Conservation (phyloP, 2,113 vertebrate genomes). For the Myxocyprinus asiaticus region DNA sequence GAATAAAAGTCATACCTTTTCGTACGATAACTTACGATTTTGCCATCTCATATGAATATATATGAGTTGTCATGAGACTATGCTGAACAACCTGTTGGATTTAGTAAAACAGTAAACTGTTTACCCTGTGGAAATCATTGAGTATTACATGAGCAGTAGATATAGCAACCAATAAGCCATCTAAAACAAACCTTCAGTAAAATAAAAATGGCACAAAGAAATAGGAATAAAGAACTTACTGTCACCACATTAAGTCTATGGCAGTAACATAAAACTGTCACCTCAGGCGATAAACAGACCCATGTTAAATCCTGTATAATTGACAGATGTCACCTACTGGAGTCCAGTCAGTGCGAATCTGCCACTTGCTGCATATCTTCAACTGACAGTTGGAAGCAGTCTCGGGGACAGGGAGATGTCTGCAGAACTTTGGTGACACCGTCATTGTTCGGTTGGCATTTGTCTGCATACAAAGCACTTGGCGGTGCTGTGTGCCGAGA, state of each 20-base stretch:
- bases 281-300: slow-evolving; percentile 5
- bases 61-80: too few relatives aligned
- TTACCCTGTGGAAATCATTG: too few relatives aligned
- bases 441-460: slow-evolving; percentile 89
- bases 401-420: slow-evolving; percentile 80
- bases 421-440: slow-evolving; percentile 80
- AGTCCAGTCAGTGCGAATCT: slow-evolving; percentile 90
- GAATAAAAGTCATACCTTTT: too few relatives aligned
- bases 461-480: slow-evolving; percentile 87
- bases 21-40: too few relatives aligned
- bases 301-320: slow-evolving; percentile 24
- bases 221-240: slow-evolving; percentile 17
- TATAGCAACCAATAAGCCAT: too few relatives aligned
- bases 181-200: too few relatives aligned
- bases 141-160: too few relatives aligned
- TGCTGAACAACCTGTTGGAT: too few relatives aligned
- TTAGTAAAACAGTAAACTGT: too few relatives aligned
- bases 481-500: slow-evolving; percentile 73
- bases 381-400: slow-evolving; percentile 91
- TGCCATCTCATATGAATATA: too few relatives aligned
- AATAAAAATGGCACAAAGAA: background rate
- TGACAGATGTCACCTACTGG: slow-evolving; percentile 74
- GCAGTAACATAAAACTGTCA: background rate
- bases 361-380: slow-evolving; percentile 97
- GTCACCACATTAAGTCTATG: background rate